Evolutionary conservation across 2,113 vertebrate genomes (phyloP).

Genomic region (Tragelaphus imberbis): DNA sequence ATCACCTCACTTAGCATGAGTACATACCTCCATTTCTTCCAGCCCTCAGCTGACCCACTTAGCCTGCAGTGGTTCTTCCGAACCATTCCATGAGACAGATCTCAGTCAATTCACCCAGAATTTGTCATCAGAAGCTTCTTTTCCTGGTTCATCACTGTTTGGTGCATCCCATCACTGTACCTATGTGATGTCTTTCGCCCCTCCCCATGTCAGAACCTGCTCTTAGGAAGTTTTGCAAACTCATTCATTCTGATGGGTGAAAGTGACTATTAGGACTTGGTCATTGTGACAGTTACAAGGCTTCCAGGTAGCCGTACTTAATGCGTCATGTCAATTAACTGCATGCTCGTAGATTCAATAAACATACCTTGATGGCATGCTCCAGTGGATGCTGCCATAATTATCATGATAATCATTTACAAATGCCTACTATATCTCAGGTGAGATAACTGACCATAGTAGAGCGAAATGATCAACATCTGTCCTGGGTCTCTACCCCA

Average conservation of each 20-base stretch:
- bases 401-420: neutral
- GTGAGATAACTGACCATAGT: neutral
- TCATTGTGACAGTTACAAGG: neutral
- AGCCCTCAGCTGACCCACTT: neutral
- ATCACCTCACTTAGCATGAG: neutral
- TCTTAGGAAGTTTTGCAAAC: neutral
- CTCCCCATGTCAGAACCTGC: neutral
- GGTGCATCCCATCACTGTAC: neutral
- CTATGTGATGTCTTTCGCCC: neutral
- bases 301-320: neutral
- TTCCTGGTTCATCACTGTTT: neutral
- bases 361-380: too few relatives aligned
- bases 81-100: neutral
- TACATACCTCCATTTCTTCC: neutral
- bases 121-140: neutral
- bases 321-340: neutral
- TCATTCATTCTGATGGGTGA: neutral
- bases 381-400: too few relatives aligned
- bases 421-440: neutral
- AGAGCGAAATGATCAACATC: neutral
- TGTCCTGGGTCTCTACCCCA: neutral
- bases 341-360: neutral
- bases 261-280: neutral
- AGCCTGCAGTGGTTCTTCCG: neutral
- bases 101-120: neutral